Evolutionary conservation across 2,888 invertebrate genomes (phyloP).

Genomic region (Lasioglossum malachurum): DNA sequence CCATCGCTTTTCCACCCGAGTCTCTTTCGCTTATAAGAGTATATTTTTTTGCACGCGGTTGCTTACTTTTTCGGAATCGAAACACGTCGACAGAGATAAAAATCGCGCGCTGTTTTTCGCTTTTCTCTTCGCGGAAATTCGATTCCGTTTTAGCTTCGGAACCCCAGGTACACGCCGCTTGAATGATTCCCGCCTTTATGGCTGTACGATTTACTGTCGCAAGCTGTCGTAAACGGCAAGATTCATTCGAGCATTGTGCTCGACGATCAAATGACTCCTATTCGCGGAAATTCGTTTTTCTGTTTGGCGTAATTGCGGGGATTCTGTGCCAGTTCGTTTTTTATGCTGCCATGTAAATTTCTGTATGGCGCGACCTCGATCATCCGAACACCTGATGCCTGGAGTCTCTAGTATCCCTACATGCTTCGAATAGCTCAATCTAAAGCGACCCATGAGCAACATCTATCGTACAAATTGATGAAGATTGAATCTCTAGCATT

Average conservation of each 20-base stretch:
- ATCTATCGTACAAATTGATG: neutral
- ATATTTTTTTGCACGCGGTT: neutral
- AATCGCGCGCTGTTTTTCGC: neutral
- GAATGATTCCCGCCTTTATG: slow-evolving; percentile 11
- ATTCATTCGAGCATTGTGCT: neutral
- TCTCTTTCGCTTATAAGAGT: neutral
- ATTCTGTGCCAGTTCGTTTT: neutral
- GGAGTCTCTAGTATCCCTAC: neutral
- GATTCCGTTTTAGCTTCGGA: neutral
- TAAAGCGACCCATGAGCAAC: neutral
- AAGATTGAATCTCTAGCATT: neutral
- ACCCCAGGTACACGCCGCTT: neutral
- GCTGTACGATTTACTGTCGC: neutral
- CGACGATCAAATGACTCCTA: neutral
- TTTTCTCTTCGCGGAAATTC: slow-evolving; percentile 4
- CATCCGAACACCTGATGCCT: neutral
- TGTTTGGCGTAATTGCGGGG: neutral
- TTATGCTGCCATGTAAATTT: neutral
- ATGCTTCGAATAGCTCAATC: neutral
- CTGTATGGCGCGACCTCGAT: neutral
- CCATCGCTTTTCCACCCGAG: neutral
- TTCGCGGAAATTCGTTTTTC: neutral
- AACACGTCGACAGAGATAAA: neutral
- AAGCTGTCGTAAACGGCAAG: neutral
- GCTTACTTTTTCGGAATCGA: neutral